These are phyloP conservation scores for Holothuria glaberrima DNA, from an alignment of 35 echinoderm and acorn worm genomes.

Conservation along the genomic window DNA sequence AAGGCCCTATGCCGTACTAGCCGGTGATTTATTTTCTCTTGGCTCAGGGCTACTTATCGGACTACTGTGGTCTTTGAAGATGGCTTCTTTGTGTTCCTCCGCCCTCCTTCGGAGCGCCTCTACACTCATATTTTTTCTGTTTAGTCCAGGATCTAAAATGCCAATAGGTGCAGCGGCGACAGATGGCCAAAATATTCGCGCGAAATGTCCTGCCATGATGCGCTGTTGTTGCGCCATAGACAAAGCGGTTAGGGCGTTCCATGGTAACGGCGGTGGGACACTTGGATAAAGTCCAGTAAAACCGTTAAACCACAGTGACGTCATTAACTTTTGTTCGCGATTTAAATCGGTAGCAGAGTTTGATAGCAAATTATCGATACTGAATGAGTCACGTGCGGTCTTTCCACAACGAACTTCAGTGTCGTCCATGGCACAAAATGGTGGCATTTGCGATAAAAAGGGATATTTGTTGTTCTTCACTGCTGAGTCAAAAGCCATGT, in stretches of 20 bases:
- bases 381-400: constrained; percentile 38
- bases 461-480: constrained; percentile 40
- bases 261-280: constrained; percentile 25
- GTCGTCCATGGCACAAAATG: constrained; percentile 52
- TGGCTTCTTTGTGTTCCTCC: constrained; percentile 82
- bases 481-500: constrained; percentile 15
- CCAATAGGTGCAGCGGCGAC: constrained; percentile 27
- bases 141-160: constrained; percentile 11
- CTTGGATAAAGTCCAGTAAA: constrained; percentile 41
- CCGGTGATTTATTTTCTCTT: constrained; percentile 43
- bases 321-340: constrained; percentile 54
- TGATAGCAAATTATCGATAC: constrained; percentile 49
- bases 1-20: constrained; percentile 4
- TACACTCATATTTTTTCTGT: constrained; percentile 85
- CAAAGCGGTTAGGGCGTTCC: constrained; percentile 58
- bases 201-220: constrained; percentile 53
- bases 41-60: constrained; percentile 44
- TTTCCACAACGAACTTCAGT: constrained; percentile 21
- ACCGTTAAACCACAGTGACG: constrained; percentile 57
- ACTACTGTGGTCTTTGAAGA: constrained; percentile 58
- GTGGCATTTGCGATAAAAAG: constrained; percentile 38
- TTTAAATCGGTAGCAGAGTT: constrained; percentile 47
- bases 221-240: constrained; percentile 51
- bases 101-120: constrained; percentile 81
- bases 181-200: constrained; percentile 40